Evolutionary conservation across 2,113 vertebrate species (phyloP).

Genomic region (Cyanoramphus novaezelandiae): DNA sequence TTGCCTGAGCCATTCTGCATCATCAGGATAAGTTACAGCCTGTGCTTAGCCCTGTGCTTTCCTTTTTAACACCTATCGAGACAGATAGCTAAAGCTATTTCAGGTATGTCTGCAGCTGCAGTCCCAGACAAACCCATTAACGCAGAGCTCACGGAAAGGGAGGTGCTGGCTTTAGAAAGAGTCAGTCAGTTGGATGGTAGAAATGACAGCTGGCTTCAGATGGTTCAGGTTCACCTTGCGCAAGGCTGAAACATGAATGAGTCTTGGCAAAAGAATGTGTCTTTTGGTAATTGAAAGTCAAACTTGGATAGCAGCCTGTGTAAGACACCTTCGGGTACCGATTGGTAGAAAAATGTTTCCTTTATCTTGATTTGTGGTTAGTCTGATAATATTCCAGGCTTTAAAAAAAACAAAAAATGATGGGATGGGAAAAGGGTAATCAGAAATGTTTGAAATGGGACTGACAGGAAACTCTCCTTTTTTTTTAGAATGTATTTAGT

Average conservation of each 20-base stretch:
- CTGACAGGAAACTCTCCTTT: background rate
- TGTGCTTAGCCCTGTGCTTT: background rate
- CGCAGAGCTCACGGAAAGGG: background rate
- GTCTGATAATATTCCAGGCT: background rate
- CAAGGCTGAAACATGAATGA: background rate
- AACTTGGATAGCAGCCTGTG: background rate
- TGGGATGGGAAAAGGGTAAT: background rate
- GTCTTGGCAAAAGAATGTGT: slow-evolving; percentile 11
- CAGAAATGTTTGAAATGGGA: background rate
- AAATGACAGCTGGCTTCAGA: background rate
- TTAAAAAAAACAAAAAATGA: background rate
- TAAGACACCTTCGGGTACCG: background rate
- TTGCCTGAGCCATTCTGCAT: background rate
- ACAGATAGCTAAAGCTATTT: background rate
- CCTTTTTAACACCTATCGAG: background rate
- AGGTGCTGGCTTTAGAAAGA: background rate
- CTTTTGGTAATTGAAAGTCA: background rate
- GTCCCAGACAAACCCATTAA: background rate
- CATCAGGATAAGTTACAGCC: background rate
- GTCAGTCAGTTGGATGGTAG: background rate
- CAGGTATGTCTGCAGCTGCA: background rate
- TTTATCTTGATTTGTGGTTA: background rate
- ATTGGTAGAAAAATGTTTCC: background rate
- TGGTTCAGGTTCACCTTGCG: background rate
- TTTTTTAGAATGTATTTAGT: background rate